These are phyloP conservation scores for Oxytorus armatus DNA, from an alignment of 2,888 invertebrate genomes.

Conservation along the genomic window DNA sequence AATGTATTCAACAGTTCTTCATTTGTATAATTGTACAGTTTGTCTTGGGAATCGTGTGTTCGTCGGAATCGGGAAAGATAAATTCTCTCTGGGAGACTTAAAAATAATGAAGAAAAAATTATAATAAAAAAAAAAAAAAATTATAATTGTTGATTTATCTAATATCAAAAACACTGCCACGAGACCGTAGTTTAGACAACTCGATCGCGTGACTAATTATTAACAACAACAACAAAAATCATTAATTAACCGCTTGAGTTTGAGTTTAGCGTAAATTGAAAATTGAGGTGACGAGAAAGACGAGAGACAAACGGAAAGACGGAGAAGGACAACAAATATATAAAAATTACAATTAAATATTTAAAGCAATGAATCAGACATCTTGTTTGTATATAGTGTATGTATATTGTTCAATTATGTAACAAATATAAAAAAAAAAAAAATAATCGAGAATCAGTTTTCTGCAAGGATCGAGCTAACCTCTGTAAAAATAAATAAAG, in stretches of 20 bases:
- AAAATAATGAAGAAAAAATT: slow-evolving; percentile 14
- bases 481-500: not conserved
- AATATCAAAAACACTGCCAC: slow-evolving; percentile 66
- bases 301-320: not conserved
- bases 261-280: slow-evolving; percentile 44
- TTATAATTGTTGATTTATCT: slow-evolving; percentile 49
- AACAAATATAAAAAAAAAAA: slow-evolving; percentile 12
- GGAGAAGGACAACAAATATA: slow-evolving; percentile 6
- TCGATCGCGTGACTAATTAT: slow-evolving; percentile 65
- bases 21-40: slow-evolving; percentile 31
- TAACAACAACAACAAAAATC: slow-evolving; percentile 13
- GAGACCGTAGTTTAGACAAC: slow-evolving; percentile 67
- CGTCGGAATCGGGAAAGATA: slow-evolving; percentile 36
- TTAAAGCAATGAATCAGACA: slow-evolving; percentile 46
- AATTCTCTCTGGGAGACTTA: slow-evolving; percentile 2
- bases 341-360: slow-evolving; percentile 36
- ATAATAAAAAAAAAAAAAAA: slow-evolving; percentile 5
- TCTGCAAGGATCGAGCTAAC: not conserved
- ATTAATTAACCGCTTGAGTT: slow-evolving; percentile 34
- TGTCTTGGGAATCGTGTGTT: slow-evolving; percentile 14
- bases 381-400: slow-evolving; percentile 64
- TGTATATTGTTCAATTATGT: slow-evolving; percentile 50
- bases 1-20: not conserved
- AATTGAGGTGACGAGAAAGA: not conserved
- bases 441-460: not conserved